Evolutionary conservation across 2,888 invertebrate genomes (phyloP).

Genomic region (Cryptus viduatorius): DNA sequence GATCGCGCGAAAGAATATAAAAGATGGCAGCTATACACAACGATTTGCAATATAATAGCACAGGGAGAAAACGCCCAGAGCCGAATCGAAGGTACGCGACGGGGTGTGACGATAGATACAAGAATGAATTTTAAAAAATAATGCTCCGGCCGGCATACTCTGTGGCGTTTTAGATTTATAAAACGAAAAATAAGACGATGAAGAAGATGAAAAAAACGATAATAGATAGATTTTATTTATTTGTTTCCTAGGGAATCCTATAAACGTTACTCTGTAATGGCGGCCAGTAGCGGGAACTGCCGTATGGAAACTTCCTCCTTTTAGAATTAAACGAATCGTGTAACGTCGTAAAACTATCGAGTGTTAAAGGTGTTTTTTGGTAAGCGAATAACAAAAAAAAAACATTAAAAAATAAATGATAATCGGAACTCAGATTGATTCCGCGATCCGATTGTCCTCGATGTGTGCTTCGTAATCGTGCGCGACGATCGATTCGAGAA

Average conservation of each 20-base stretch:
- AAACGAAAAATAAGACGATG: conserved; percentile 44
- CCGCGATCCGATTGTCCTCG: conserved; percentile 45
- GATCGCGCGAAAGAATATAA: conserved; percentile 17
- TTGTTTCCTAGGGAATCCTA: conserved; percentile 81
- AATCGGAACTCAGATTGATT: conserved; percentile 29
- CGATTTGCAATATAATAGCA: conserved; percentile 68
- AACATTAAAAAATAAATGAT: conserved; percentile 24
- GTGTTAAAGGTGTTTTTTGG: conserved; percentile 67
- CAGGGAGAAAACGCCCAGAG: conserved; percentile 29
- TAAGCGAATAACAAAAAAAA: conserved; percentile 55
- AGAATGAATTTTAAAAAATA: not conserved
- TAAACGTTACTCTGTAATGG: conserved; percentile 75
- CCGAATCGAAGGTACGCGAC: conserved; percentile 19
- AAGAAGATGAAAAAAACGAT: conserved; percentile 69
- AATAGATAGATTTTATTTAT: conserved; percentile 85
- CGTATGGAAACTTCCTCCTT: conserved; percentile 77
- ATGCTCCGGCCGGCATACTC: conserved; percentile 34
- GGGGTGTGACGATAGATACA: conserved; percentile 8
- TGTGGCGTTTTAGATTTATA: conserved; percentile 62
- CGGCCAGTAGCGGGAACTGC: conserved; percentile 83
- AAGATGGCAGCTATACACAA: conserved; percentile 60
- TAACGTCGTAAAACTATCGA: conserved; percentile 69
- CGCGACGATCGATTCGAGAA: conserved; percentile 60
- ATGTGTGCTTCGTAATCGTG: conserved; percentile 65
- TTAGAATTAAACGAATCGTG: conserved; percentile 69